Conservation (phyloP, 2,888 invertebrate genomes). For the Macrophya annulata region DNA sequence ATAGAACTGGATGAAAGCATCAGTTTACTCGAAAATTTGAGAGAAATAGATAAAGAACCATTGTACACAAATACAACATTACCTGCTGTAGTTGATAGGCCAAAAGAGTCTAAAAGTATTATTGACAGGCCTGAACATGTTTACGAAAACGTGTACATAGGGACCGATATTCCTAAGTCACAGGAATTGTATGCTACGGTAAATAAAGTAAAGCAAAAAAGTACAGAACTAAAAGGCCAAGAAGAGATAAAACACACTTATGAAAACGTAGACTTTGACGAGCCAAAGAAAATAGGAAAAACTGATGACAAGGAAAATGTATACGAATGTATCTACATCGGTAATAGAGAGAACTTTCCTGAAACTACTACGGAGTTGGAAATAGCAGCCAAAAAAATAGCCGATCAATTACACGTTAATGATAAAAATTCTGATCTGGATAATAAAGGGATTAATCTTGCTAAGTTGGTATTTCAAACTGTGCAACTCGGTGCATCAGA, state of each 20-base stretch:
- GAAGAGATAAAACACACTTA: slow-evolving; percentile 66
- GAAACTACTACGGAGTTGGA: slow-evolving; percentile 67
- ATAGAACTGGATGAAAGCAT: slow-evolving; percentile 41
- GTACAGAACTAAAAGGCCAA: slow-evolving; percentile 57
- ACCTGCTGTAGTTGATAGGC: slow-evolving; percentile 57
- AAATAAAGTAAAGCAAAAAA: slow-evolving; percentile 58
- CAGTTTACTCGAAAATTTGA: slow-evolving; percentile 40
- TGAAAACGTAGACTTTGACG: slow-evolving; percentile 69
- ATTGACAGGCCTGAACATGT: slow-evolving; percentile 67
- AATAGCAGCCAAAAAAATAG: slow-evolving; percentile 67
- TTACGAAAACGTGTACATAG: slow-evolving; percentile 72
- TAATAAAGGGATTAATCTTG: slow-evolving; percentile 58
- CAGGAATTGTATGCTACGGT: slow-evolving; percentile 60
- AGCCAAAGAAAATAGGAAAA: slow-evolving; percentile 55
- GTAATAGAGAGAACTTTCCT: slow-evolving; percentile 64
- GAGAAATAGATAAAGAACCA: slow-evolving; percentile 14
- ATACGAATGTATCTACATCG: slow-evolving; percentile 68
- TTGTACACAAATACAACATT: slow-evolving; percentile 45
- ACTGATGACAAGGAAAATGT: slow-evolving; percentile 62
- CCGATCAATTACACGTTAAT: slow-evolving; percentile 62
- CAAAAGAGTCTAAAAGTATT: slow-evolving; percentile 58
- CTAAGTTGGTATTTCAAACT: slow-evolving; percentile 59
- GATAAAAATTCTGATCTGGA: slow-evolving; percentile 59
- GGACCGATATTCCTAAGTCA: slow-evolving; percentile 66
- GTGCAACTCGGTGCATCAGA: slow-evolving; percentile 54